These are phyloP conservation scores for Hartigia nigra DNA, from an alignment of 2,888 invertebrate species.

Conservation along the genomic window DNA sequence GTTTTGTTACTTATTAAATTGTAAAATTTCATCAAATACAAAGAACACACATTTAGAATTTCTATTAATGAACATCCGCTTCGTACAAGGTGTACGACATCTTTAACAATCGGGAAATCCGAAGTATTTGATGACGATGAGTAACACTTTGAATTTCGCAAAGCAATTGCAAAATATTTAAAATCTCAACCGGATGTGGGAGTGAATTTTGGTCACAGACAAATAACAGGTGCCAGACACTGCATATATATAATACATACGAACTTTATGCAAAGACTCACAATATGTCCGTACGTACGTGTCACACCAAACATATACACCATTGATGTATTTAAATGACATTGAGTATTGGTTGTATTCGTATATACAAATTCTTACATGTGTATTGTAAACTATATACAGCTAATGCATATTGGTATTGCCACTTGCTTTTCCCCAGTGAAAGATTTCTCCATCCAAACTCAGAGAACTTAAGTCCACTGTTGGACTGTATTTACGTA, in stretches of 20 bases:
- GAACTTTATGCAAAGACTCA: not conserved
- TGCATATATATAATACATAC: not conserved
- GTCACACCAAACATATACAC: not conserved
- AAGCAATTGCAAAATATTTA: not conserved
- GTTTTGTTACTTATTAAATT: no score
- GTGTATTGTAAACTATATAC: not conserved
- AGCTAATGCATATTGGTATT: not conserved
- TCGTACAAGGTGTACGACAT: not conserved
- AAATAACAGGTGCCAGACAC: not conserved
- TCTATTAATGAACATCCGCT: not conserved
- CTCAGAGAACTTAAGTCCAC: conserved; percentile 19
- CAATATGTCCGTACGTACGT: not conserved
- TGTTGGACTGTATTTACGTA: conserved; percentile 21
- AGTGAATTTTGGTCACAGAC: not conserved
- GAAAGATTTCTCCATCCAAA: conserved; percentile 38
- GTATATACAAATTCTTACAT: not conserved
- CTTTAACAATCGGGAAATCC: not conserved
- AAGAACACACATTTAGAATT: not conserved
- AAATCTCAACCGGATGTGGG: not conserved
- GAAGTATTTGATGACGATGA: not conserved
- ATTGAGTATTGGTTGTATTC: not conserved
- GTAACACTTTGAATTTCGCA: not conserved
- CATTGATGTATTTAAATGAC: not conserved
- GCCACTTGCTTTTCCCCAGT: conserved; percentile 27
- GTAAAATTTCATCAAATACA: not conserved